Base-by-base conservation (phyloP, 2,888 invertebrate species). In the Lepidochrysops patricia region DNA sequence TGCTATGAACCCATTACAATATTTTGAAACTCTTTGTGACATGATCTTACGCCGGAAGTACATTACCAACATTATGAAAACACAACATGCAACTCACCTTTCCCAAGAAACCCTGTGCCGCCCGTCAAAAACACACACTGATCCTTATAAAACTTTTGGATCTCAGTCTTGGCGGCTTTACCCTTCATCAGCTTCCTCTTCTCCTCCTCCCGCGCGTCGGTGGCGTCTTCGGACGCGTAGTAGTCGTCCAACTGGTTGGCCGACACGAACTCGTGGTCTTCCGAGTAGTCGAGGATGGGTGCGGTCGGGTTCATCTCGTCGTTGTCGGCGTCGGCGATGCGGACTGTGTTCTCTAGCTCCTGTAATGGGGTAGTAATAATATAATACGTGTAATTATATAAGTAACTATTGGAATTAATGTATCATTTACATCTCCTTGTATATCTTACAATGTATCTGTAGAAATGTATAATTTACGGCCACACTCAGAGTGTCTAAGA, bases 251-350 rank as follows among this genome's bases (percentile, higher is more conserved):
- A 70, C 66, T 86, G 76, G 63, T 80, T 79, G 37, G 88, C 85
- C 0, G 91, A 90, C 0, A 84, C 80, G 71, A 91, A 91, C 65
- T 87, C 84, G 64, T 89, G 86, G 72, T 91, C 90, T 66, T 91
- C 91, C 0, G 90, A 83, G 67, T 73, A 90, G 71, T 91, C 90
- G 49, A 86, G 65, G 27, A 86, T 80, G 0, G 79, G 76, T 0
- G 87, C 87, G 1, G 81, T 80, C 0, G 88, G 84, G 58, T 80
- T 86, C 86, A 89, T 85, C 0, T 80, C 80, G 59, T 82, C 73
- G 66, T 83, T 86, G 19, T 89, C 87, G 0, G 72, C 72, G 57
- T 84, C 83, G 0, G 80, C 72, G 15, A 78, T 72, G 50, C 82
- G 79, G 0, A 82, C 81, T 2, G 82, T 64, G 64, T 76, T 84